Evolutionary conservation across 2,113 vertebrate species (phyloP), one percentile per base, ranked within the genome.

Genomic region (Solea senegalensis): DNA sequence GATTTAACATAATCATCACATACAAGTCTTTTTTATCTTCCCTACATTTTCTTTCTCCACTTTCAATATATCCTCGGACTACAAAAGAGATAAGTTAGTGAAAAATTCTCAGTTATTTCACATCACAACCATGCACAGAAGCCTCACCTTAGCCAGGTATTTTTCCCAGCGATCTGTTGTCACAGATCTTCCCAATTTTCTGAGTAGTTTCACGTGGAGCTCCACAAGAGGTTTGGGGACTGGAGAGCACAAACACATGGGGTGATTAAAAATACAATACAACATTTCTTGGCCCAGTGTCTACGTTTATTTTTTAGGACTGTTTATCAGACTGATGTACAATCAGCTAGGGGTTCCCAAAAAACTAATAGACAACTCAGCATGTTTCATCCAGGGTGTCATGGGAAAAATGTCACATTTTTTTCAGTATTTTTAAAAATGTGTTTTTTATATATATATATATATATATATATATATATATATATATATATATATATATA

Each of bases 131-230:
- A 66, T 0, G 28, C 9, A 26, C 1, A 21, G 0, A 41, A 12
- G 13, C 3, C 83, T 92, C 94, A 98, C 98, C 96, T 96, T 98
- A 69, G 96, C 94, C 80, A 99, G 93, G 89, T 99, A 97, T 89
- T 98, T 99, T 88, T 99, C 98, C 98, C 98, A 99, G 94, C 95
- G 95, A 72, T 99, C 98, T 55, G 95, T 92, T 0, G 96, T 95
- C 78, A 99, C 97, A 26, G 95, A 95, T 89, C 96, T 98, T 16
- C 98, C 97, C 81, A 99, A 95, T 87, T 99, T 99, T 81, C 97
- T 95, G 91, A 99, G 96, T 81, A 99, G 91, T 92, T 99, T 99
- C 88, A 99, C 92, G 57, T 99, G 98, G 72, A 99, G 96, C 78
- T 99, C 98, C 85, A 99, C 94, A 67, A 99, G 91, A 58, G 96